Evolutionary conservation across 2,113 vertebrate genomes (phyloP), one percentile per base, ranked within the genome.

Genomic region (Neogobius melanostomus): DNA sequence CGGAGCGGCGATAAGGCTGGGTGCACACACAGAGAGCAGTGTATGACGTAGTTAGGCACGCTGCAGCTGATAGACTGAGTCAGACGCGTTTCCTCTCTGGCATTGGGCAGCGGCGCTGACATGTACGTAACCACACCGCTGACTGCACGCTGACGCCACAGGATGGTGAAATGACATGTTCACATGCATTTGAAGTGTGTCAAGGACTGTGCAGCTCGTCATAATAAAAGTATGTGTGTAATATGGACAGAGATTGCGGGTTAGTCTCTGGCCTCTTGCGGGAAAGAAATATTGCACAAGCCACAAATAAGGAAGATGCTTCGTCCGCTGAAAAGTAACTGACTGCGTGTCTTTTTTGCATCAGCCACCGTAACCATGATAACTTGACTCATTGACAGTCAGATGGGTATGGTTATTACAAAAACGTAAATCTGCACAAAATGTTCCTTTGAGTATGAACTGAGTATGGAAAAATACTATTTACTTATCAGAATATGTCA

Each of bases 11-110:
- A 85, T 85, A 80, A 82, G 70, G 74, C 73, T 47, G 74, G 79
- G 64, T 66, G 74, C 82, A 77, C 84, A 66, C 71, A 66, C 71
- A 74, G 72, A 73, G 85, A 76, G 73, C 69, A 64, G 66, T 45
- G 84, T 36, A 36, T 88, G 89, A 87, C 82, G 87, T 86, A 66
- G 59, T 73, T 11, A 78, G 77, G 44, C 57, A 16, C 71, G 64
- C 53, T 62, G 69, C 85, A 88, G 86, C 87, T 89, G 85, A 85
- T 82, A 82, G 80, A 77, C 76, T 87, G 83, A 88, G 79, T 82
- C 81, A 83, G 46, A 78, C 56, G 74, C 12, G 81, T 81, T 91
- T 91, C 90, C 88, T 82, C 73, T 80, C 82, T 64, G 60, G 67
- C 11, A 44, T 81, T 83, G 75, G 80, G 76, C 69, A 87, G 84